Percentiles rank a stretch among this genome's conserved stretches.
phyloP scores from a whole-genome alignment of 2,113 vertebrate species.

The Narcine bancroftii region DNA sequence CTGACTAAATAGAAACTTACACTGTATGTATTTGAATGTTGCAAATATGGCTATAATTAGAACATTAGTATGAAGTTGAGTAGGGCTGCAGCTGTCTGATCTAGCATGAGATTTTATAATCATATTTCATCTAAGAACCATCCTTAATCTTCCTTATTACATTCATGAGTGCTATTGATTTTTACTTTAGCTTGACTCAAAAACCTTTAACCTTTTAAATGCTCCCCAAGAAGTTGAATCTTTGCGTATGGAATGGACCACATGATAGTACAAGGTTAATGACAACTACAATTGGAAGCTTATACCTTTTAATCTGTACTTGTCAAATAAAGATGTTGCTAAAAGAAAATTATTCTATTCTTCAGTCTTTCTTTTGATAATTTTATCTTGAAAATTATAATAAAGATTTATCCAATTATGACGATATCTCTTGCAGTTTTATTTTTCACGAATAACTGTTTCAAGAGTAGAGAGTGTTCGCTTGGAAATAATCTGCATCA shows the following conservation, averaged over 20 bases:
- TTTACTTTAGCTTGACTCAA: background rate
- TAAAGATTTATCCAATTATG: background rate
- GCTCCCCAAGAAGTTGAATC: background rate
- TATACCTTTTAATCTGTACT: background rate
- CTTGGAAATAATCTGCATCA: background rate
- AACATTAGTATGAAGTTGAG: background rate
- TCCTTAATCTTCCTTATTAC: background rate
- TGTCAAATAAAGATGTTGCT: background rate
- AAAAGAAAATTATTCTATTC: background rate
- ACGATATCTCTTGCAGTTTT: background rate
- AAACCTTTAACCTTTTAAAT: background rate
- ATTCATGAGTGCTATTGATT: background rate
- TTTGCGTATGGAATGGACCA: background rate
- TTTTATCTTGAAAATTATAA: background rate
- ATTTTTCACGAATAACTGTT: background rate
- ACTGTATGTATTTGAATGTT: background rate
- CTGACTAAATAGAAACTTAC: background rate
- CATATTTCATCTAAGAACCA: background rate
- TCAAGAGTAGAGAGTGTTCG: background rate
- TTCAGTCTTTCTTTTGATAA: background rate
- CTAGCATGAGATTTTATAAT: background rate
- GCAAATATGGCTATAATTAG: background rate
- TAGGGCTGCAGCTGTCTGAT: background rate
- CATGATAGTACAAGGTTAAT: background rate
- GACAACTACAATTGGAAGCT: background rate